A percentile compares a stretch with the other conserved stretches of the same genome.
phyloP scores from a whole-genome alignment of 2,888 invertebrate species.

The Gymnosoma rotundatum region DNA sequence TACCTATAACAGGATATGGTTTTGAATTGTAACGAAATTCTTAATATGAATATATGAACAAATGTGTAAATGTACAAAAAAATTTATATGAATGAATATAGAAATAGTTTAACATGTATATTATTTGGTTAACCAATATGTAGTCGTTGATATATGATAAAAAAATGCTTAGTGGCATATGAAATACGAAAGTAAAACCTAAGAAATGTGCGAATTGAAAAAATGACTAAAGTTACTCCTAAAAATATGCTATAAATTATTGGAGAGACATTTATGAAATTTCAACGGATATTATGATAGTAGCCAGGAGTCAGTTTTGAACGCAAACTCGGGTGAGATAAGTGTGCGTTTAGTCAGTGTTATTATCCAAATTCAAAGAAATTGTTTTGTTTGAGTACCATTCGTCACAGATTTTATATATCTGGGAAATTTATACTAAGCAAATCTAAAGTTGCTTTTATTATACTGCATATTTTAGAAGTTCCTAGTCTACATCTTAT shows the following conservation, averaged over 20 bases:
- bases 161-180: background rate
- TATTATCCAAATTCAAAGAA: no score
- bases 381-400: no score
- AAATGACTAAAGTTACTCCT: background rate
- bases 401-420: no score
- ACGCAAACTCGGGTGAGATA: no score
- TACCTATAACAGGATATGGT: constrained; percentile 39
- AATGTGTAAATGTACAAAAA: background rate
- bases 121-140: constrained; percentile 60
- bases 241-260: background rate
- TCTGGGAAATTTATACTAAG: no score
- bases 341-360: no score
- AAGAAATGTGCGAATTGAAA: constrained; percentile 16
- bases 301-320: no score
- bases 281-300: no score
- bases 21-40: constrained; percentile 29
- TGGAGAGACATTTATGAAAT: background rate
- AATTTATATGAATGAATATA: constrained; percentile 16
- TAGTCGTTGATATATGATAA: constrained; percentile 20
- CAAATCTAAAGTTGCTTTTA: no score
- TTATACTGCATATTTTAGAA: no score
- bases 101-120: constrained; percentile 55
- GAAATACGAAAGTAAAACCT: constrained; percentile 24
- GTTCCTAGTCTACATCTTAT: no score
- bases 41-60: constrained; percentile 14